Percentiles rank a stretch among this genome's conserved stretches.
phyloP scores from a whole-genome alignment of 2,888 invertebrate genomes.

The Trisateles emortualis region DNA sequence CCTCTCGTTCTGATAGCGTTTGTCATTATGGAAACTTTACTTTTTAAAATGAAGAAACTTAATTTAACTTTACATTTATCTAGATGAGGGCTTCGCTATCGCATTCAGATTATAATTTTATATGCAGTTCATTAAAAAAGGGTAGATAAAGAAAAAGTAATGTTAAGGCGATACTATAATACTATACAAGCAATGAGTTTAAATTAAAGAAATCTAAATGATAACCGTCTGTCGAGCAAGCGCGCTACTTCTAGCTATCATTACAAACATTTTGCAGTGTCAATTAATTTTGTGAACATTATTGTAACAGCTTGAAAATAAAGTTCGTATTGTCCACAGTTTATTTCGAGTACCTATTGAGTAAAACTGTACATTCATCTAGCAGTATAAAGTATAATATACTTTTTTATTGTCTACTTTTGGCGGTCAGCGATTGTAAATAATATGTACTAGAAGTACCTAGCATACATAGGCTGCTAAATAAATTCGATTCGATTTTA shows the following conservation, averaged over 20 bases:
- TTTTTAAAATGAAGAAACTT: background rate
- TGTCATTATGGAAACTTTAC: constrained; percentile 4
- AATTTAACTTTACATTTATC: background rate
- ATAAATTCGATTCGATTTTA: too few species aligned
- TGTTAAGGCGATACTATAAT: too few species aligned
- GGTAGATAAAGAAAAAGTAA: too few species aligned
- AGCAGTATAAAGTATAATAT: too few species aligned
- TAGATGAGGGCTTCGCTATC: background rate
- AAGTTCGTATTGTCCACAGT: constrained; percentile 2
- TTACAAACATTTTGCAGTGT: constrained; percentile 9
- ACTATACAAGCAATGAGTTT: too few species aligned
- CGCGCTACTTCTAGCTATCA: constrained; percentile 13
- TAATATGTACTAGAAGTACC: too few species aligned
- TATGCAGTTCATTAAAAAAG: too few species aligned
- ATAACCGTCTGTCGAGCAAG: constrained; percentile 1
- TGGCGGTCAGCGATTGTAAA: too few species aligned
- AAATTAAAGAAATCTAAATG: too few species aligned
- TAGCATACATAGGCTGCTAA: too few species aligned
- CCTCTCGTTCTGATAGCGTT: constrained; percentile 3
- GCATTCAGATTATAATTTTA: background rate
- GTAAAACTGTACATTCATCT: background rate
- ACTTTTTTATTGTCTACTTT: too few species aligned
- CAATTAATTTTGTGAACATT: constrained; percentile 31
- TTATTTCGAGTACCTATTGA: background rate
- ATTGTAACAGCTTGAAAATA: constrained; percentile 19